Base-by-base conservation (phyloP, 2,797 vertebrate genomes). In the Karalla daura region DNA sequence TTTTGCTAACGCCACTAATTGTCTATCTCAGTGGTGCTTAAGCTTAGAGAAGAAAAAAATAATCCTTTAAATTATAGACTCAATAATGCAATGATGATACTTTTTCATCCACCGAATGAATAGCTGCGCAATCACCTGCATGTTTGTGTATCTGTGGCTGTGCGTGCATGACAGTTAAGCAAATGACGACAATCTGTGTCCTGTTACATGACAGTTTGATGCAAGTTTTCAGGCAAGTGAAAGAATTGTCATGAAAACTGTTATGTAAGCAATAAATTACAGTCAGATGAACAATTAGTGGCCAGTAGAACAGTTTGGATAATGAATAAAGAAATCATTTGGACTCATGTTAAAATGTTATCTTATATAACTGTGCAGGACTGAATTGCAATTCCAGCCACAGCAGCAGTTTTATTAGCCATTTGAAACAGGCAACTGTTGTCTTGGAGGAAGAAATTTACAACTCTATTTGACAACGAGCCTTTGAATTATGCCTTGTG, bases 401-500 rank as follows among this genome's bases (percentile, higher is more conserved):
- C 27, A 45, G 52, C 21, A 5, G 11, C 44, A 23, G 50, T 63
- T 56, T 60, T 25, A 14, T 15, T 58, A 45, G 53, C 30, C 20
- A 61, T 54, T 50, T 59, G 54, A 83, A 56, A 62, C 58, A 74
- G 59, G 21, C 20, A 59, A 63, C 27, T 41, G 21, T 63, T 45
- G 58, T 49, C 44, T 69, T 70, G 54, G 40, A 7, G 0, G 56
- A 24, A 73, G 40, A 52, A 74, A 74, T 66, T 15, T 60, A 64
- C 21, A 40, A 46, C 53, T 70, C 59, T 44, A 36, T 81, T 68
- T 50, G 52, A 27, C 5, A 18, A 56, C 43, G 13, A 17, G 40
- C 52, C 77, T 58, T 71, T 81, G 37, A 85, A 81, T 72, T 65
- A 63, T 50, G 62, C 35, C 62, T 50, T 67, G 43, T 32, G 55